Conservation (phyloP, 2,113 vertebrate genomes). For the Chloroceryle aenea region DNA sequence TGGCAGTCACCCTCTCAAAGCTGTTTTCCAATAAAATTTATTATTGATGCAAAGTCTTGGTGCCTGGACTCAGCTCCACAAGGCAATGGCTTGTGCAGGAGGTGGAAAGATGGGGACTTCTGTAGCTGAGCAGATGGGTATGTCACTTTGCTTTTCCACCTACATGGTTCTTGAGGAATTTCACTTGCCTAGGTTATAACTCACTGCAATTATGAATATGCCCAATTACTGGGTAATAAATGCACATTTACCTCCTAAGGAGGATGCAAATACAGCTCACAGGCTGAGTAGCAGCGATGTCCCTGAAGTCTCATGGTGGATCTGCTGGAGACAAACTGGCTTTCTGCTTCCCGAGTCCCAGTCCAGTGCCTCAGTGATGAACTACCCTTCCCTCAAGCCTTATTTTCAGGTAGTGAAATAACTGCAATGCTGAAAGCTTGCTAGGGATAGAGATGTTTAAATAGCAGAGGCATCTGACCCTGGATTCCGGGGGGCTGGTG, state of each 20-base stretch:
- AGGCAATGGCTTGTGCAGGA: rapidly evolving
- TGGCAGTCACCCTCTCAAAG: background rate
- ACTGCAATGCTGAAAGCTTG: background rate
- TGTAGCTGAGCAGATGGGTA: rapidly evolving
- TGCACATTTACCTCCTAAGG: background rate
- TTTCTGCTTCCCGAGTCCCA: background rate
- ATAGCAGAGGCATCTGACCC: background rate
- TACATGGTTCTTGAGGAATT: background rate
- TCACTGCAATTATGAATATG: background rate
- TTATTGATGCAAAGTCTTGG: background rate
- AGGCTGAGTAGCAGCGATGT: background rate
- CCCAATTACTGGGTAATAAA: background rate
- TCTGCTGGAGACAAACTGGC: background rate
- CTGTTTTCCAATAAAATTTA: background rate
- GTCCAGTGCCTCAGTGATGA: background rate
- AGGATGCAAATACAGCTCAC: background rate
- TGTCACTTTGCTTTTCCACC: rapidly evolving
- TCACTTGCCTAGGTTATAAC: background rate
- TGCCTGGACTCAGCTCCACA: background rate
- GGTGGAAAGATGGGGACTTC: background rate
- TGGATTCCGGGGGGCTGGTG: rapidly evolving
- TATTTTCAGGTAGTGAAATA: rapidly evolving
- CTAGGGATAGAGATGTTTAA: background rate
- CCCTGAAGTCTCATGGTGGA: rapidly evolving
- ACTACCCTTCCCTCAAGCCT: background rate